These are phyloP conservation scores for Artemisiospiza belli DNA, from an alignment of 2,113 vertebrate genomes.

Conservation along the genomic window DNA sequence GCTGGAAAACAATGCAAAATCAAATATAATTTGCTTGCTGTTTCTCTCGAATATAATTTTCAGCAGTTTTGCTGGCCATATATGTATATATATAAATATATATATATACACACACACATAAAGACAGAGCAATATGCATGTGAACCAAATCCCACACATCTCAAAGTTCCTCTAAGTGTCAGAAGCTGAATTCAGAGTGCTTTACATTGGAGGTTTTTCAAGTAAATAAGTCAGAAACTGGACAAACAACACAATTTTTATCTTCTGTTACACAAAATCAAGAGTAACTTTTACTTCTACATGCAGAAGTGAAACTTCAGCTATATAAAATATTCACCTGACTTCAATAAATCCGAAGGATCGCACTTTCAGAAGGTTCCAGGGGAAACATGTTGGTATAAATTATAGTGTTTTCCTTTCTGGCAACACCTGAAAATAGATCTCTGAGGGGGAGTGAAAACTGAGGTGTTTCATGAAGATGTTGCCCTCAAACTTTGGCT, in stretches of 20 bases:
- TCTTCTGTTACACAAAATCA: neutral
- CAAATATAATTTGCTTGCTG: neutral
- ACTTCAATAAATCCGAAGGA: neutral
- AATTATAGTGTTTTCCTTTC: neutral
- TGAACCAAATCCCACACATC: neutral
- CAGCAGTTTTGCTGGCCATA: neutral
- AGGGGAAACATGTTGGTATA: neutral
- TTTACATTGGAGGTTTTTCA: neutral
- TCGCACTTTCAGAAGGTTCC: neutral
- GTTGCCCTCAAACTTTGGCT: neutral
- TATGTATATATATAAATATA: neutral
- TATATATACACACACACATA: neutral
- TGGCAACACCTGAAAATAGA: slow-evolving; percentile 20
- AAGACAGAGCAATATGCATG: neutral
- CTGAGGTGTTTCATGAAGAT: slow-evolving; percentile 15
- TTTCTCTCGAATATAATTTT: neutral
- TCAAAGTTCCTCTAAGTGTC: neutral
- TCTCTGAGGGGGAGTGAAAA: slow-evolving; percentile 2
- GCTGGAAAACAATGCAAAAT: neutral
- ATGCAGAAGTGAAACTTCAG: neutral
- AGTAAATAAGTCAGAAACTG: neutral
- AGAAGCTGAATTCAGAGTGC: neutral
- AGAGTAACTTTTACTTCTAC: neutral
- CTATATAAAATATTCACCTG: neutral
- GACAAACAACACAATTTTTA: neutral